These are phyloP conservation scores for Steatornis caripensis DNA, from an alignment of 2,113 vertebrate species.

Conservation along the genomic window DNA sequence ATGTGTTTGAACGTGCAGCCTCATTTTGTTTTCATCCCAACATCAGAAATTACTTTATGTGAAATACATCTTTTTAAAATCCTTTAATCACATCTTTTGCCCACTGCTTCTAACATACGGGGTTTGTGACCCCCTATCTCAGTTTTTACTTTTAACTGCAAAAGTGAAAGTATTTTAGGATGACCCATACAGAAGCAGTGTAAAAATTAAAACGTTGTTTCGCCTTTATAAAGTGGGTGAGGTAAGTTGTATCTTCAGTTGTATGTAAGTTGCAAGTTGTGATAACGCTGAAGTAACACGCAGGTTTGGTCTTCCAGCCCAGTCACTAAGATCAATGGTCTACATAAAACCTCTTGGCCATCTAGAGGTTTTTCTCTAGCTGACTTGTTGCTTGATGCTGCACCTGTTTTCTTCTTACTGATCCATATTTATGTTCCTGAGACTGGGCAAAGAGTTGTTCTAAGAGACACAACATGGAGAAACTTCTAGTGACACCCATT, in stretches of 20 bases:
- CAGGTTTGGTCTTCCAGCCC: background rate
- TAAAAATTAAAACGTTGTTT: background rate
- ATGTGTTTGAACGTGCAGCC: background rate
- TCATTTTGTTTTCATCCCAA: background rate
- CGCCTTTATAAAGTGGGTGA: background rate
- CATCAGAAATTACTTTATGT: background rate
- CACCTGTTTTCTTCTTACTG: background rate
- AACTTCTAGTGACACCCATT: background rate
- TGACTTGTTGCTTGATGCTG: background rate
- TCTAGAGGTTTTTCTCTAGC: background rate
- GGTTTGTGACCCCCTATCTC: fast-evolving
- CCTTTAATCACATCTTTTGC: background rate
- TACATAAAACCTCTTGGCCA: background rate
- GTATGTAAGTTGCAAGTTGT: background rate
- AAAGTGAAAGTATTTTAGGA: background rate
- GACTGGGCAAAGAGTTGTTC: background rate
- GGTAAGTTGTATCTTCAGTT: background rate
- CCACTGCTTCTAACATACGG: background rate
- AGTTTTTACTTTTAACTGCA: background rate
- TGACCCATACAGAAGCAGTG: background rate
- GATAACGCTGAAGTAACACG: background rate
- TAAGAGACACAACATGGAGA: background rate
- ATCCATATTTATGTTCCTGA: background rate
- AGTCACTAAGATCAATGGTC: background rate
- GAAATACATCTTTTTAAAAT: background rate